These are phyloP conservation scores for Siphamia tubifer DNA, from an alignment of 2,113 vertebrate genomes.

Conservation along the genomic window DNA sequence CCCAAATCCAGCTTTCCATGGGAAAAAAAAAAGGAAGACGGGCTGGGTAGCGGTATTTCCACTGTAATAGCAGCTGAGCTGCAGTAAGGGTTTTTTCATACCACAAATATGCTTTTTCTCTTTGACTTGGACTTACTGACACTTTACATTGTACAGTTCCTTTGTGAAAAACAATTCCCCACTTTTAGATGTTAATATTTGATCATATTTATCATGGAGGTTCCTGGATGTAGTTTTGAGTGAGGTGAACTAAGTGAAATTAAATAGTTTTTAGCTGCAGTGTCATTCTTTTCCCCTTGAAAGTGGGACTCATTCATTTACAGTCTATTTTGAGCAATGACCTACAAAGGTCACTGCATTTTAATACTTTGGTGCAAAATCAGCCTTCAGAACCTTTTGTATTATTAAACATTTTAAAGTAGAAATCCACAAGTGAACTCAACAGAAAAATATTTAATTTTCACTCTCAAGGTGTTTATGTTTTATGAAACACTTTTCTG, in stretches of 20 bases:
- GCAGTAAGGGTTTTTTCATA: conserved; percentile 9
- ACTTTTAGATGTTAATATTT: too few species aligned
- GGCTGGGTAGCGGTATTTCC: conserved; percentile 45
- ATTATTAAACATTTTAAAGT: neutral
- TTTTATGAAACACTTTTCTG: conserved; percentile 4
- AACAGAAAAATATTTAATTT: neutral
- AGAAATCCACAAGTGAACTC: neutral
- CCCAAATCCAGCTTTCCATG: conserved; percentile 71
- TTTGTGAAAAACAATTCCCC: too few species aligned
- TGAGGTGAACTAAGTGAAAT: neutral
- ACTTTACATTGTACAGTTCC: neutral
- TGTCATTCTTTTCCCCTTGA: neutral
- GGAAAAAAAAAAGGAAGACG: conserved; percentile 27
- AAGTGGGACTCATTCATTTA: neutral
- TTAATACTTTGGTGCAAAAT: neutral
- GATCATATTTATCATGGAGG: too few species aligned
- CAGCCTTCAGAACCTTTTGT: neutral
- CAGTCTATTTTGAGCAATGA: neutral
- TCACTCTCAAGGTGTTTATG: neutral
- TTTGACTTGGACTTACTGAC: conserved; percentile 10
- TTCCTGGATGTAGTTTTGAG: neutral
- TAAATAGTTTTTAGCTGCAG: neutral
- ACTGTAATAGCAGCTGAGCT: conserved; percentile 30
- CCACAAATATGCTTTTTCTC: conserved; percentile 37
- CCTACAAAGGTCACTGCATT: neutral